These are phyloP conservation scores for Campylomormyrus tamandua DNA, from an alignment of 2,113 vertebrate species.

Conservation along the genomic window DNA sequence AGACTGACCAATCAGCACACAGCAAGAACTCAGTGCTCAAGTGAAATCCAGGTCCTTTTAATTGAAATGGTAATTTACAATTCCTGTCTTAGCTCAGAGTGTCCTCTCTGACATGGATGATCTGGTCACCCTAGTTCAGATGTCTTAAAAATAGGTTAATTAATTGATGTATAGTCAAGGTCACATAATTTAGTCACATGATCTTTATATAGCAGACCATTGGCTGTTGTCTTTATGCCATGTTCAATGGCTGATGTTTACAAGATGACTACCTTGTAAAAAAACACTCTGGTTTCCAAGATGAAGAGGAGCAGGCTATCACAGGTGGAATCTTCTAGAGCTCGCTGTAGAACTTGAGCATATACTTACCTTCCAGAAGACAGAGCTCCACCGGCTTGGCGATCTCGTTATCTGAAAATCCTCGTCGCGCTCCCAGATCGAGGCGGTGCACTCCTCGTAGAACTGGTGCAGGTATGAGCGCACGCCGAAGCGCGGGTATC, in stretches of 20 bases:
- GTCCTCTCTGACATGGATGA: no score
- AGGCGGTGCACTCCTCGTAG: conserved; percentile 90
- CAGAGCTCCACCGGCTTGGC: conserved; percentile 75
- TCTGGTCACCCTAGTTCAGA: not conserved
- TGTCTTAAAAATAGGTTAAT: not conserved
- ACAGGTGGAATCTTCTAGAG: not conserved
- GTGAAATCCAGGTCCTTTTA: no score
- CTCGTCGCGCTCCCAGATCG: conserved; percentile 80
- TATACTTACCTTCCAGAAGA: conserved; percentile 79
- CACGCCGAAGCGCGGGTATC: conserved; percentile 76
- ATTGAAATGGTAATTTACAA: no score
- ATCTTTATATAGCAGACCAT: not conserved
- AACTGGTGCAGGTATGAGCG: conserved; percentile 96
- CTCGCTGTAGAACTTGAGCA: not conserved
- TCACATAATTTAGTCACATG: not conserved
- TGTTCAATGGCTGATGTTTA: not conserved
- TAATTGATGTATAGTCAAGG: not conserved
- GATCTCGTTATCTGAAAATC: conserved; percentile 82
- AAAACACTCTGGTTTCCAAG: not conserved
- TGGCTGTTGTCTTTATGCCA: not conserved
- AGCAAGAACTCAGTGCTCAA: no score
- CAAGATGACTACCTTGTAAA: not conserved
- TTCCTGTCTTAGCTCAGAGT: no score
- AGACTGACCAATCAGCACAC: no score
- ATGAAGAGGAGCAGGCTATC: not conserved